Conservation (phyloP, 1,140 invertebrate species). For the Aphelenchoides fujianensis region DNA sequence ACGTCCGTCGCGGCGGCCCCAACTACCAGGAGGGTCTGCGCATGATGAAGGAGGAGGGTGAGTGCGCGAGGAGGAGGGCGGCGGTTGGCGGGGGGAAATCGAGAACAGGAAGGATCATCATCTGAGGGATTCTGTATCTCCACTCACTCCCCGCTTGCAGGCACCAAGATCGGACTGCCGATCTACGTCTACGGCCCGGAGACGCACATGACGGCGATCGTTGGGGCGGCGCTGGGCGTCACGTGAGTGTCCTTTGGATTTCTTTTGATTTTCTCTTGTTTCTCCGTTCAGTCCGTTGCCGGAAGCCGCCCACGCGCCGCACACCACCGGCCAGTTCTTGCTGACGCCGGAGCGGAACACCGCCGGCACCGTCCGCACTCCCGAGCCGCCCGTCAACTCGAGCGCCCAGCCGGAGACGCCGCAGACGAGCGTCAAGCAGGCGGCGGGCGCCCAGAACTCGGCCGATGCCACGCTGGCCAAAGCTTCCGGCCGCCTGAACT, state of each 20-base stretch:
- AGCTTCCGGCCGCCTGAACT: slow-evolving; percentile 21
- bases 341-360: slow-evolving; percentile 74
- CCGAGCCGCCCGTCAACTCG: neutral
- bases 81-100: no score
- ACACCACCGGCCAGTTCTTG: slow-evolving; percentile 86
- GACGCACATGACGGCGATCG: slow-evolving; percentile 98
- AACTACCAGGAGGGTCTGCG: slow-evolving; percentile 94
- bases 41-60: slow-evolving; percentile 68
- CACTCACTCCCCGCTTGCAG: slow-evolving; percentile 28
- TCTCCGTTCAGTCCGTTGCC: slow-evolving; percentile 73
- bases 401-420: neutral
- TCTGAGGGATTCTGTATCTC: no score
- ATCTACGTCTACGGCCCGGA: slow-evolving; percentile 94
- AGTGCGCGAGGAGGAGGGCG: slow-evolving; percentile 27
- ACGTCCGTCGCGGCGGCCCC: slow-evolving; percentile 90
- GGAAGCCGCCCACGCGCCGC: slow-evolving; percentile 68
- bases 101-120: no score
- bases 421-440: neutral
- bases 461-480: neutral
- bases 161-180: slow-evolving; percentile 77
- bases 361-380: slow-evolving; percentile 14
- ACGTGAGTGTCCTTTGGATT: slow-evolving; percentile 63
- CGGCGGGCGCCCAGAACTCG: neutral
- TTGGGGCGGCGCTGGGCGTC: slow-evolving; percentile 91
- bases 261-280: slow-evolving; percentile 81